These are phyloP conservation scores for Ormyrus nitidulus DNA, from an alignment of 2,888 invertebrate species.

Conservation along the genomic window DNA sequence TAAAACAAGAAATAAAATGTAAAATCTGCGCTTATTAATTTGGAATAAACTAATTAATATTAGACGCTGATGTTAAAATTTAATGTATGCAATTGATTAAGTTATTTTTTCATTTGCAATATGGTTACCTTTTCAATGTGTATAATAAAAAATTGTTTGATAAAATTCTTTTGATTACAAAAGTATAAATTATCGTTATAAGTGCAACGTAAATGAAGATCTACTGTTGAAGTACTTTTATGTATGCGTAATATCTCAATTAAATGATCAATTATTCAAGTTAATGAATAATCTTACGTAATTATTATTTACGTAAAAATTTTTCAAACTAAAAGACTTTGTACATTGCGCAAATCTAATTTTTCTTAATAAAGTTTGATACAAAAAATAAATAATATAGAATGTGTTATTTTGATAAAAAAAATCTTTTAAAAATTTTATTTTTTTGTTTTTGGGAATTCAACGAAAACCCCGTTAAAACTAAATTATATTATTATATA, in stretches of 20 bases:
- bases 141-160: background rate
- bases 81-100: no score
- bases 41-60: background rate
- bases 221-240: no score
- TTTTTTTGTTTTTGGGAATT: background rate
- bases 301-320: background rate
- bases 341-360: slow-evolving; percentile 63
- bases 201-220: background rate
- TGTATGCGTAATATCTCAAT: no score
- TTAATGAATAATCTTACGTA: no score
- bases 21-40: background rate
- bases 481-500: no score
- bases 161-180: background rate
- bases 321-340: slow-evolving; percentile 56
- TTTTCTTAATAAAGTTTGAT: slow-evolving; percentile 63
- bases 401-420: no score
- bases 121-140: background rate
- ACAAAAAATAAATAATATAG: slow-evolving; percentile 22
- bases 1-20: no score
- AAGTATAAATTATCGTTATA: background rate
- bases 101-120: background rate
- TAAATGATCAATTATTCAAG: no score
- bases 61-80: background rate
- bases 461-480: no score
- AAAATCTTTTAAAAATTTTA: background rate